These are phyloP conservation scores for Pocillopora meandrina DNA, from an alignment of 92 coral and sea anemone genomes.

Conservation along the genomic window DNA sequence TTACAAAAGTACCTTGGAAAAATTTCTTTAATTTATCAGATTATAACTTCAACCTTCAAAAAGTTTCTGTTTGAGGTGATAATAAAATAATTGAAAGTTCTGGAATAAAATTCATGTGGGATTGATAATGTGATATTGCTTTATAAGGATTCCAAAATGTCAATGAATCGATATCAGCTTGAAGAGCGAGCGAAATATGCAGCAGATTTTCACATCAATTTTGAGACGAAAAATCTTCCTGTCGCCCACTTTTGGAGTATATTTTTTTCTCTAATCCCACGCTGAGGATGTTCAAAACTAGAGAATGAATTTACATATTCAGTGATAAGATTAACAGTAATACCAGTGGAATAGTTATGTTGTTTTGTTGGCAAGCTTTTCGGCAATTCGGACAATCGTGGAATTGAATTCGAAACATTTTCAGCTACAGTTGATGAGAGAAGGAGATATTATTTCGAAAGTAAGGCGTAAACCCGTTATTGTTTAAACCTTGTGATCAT, in stretches of 20 bases:
- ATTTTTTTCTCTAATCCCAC: too few species aligned
- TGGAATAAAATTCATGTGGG: background rate
- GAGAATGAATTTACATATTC: too few species aligned
- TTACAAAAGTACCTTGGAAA: background rate
- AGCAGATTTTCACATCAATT: too few species aligned
- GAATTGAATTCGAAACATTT: background rate
- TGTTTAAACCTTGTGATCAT: conserved; percentile 14
- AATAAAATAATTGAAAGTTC: background rate
- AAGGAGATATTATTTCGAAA: background rate
- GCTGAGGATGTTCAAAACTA: too few species aligned
- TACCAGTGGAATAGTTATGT: too few species aligned
- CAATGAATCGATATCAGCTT: background rate
- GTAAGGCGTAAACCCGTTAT: conserved; percentile 7
- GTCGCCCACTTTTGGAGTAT: too few species aligned
- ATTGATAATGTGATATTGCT: background rate
- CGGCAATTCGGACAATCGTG: too few species aligned
- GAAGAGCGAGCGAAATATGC: too few species aligned
- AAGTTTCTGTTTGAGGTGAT: background rate
- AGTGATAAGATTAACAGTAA: too few species aligned
- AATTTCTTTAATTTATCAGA: background rate
- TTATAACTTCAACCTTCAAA: conserved; percentile 5
- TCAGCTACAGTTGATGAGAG: background rate
- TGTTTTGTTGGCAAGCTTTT: too few species aligned
- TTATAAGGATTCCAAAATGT: background rate
- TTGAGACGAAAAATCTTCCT: too few species aligned